These are phyloP conservation scores for Sesia apiformis DNA, from an alignment of 2,888 invertebrate genomes.

Conservation along the genomic window DNA sequence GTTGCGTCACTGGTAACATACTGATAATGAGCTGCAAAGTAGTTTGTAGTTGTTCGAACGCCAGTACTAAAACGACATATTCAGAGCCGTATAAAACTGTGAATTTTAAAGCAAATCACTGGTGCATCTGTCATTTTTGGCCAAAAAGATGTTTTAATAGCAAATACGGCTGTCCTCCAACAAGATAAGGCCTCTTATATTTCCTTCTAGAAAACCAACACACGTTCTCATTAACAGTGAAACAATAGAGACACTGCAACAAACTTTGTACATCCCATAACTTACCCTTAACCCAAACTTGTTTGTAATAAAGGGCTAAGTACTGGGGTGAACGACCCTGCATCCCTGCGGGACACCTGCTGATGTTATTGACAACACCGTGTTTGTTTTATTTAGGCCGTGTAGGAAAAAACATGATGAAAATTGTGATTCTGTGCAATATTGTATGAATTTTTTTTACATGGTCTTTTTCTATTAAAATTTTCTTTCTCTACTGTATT, in stretches of 20 bases:
- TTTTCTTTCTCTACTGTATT: no score
- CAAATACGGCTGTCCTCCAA: no score
- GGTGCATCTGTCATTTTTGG: no score
- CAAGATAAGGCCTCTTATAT: no score
- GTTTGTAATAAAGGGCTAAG: conserved; percentile 29
- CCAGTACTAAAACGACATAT: no score
- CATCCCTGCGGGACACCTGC: conserved; percentile 56
- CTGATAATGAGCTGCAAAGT: no score
- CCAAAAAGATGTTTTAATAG: no score
- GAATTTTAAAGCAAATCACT: no score
- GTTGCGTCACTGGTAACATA: no score
- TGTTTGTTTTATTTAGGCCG: conserved; percentile 53
- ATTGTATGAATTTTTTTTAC: background rate
- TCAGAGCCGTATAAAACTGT: no score
- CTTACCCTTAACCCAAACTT: conserved; percentile 16
- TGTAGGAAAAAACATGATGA: background rate
- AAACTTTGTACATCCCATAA: background rate
- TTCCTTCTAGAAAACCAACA: background rate
- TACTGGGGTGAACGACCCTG: conserved; percentile 49
- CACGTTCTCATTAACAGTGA: background rate
- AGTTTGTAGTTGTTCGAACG: no score
- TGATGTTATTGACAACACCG: conserved; percentile 68
- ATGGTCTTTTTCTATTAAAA: no score
- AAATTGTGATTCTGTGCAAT: background rate
- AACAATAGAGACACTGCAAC: background rate